Conservation (phyloP, 2,888 invertebrate species). For the Meandrusa payeni region DNA sequence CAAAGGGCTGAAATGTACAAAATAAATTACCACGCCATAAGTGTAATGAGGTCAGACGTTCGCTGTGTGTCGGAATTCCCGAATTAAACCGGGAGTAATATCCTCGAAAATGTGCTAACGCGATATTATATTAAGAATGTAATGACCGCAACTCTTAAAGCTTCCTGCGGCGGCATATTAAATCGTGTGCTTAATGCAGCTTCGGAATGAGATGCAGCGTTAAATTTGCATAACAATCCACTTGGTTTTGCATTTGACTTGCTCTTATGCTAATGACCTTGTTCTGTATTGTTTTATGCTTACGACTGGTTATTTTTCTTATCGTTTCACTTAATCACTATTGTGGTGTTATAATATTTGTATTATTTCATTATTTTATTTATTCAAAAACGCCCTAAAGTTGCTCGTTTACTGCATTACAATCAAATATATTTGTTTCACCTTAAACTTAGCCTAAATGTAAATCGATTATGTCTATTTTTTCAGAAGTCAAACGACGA, state of each 20-base stretch:
- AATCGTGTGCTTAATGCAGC: slow-evolving; percentile 12
- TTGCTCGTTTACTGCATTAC: too few relatives aligned
- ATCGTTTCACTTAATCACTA: too few relatives aligned
- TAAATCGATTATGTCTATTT: too few relatives aligned
- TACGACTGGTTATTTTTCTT: too few relatives aligned
- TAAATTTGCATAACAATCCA: slow-evolving; percentile 17
- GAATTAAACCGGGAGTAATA: slow-evolving; percentile 14
- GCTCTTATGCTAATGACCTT: slow-evolving; percentile 1
- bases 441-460: too few relatives aligned
- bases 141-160: slow-evolving; percentile 8
- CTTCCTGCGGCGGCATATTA: slow-evolving; percentile 6
- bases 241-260: slow-evolving; percentile 12
- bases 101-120: neutral
- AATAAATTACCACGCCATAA: neutral
- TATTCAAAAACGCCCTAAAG: too few relatives aligned
- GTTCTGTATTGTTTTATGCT: neutral
- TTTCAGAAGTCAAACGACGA: too few relatives aligned
- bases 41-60: slow-evolving; percentile 4
- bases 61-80: slow-evolving; percentile 5
- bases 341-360: too few relatives aligned
- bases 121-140: slow-evolving; percentile 6
- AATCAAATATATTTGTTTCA: too few relatives aligned
- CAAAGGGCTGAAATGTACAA: too few relatives aligned
- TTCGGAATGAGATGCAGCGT: slow-evolving; percentile 1
- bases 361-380: too few relatives aligned